phyloP scores from a whole-genome alignment of 2,888 invertebrate genomes.

The Xylophagus ater region DNA sequence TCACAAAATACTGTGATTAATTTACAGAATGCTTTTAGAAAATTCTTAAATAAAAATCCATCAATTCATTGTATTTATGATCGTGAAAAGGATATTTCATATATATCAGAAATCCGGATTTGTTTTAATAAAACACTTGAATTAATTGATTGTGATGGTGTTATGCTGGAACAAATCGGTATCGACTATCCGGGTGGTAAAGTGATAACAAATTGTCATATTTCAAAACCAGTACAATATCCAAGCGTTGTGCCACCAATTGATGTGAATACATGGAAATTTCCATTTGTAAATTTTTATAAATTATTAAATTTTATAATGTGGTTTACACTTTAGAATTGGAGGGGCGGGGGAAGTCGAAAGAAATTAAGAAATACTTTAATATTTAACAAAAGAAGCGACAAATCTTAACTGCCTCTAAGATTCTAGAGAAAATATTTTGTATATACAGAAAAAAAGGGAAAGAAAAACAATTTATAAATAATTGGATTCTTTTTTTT shows the following conservation, averaged over 20 bases:
- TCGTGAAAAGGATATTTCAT: slow-evolving; percentile 44
- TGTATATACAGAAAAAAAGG: no score
- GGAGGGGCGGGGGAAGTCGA: no score
- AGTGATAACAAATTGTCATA: slow-evolving; percentile 51
- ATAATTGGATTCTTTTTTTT: not conserved
- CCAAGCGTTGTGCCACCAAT: slow-evolving; percentile 41
- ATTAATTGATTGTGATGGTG: slow-evolving; percentile 54
- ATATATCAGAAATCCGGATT: slow-evolving; percentile 58
- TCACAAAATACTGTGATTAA: slow-evolving; percentile 40
- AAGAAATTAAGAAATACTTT: no score
- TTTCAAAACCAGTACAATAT: slow-evolving; percentile 45
- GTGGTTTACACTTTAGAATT: slow-evolving; percentile 45
- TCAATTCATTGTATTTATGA: slow-evolving; percentile 54
- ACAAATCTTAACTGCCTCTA: no score
- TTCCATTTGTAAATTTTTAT: slow-evolving; percentile 43
- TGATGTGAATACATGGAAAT: slow-evolving; percentile 30
- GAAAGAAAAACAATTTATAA: no score
- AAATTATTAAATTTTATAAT: slow-evolving; percentile 47
- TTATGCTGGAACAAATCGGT: slow-evolving; percentile 29
- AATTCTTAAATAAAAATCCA: slow-evolving; percentile 46
- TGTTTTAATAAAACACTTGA: slow-evolving; percentile 59
- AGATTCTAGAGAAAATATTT: no score
- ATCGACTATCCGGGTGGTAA: slow-evolving; percentile 32
- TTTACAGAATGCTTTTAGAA: slow-evolving; percentile 45
- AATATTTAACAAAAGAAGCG: no score